Evolutionary conservation across 2,113 vertebrate genomes (phyloP).

Genomic region (Pelmatolapia mariae): DNA sequence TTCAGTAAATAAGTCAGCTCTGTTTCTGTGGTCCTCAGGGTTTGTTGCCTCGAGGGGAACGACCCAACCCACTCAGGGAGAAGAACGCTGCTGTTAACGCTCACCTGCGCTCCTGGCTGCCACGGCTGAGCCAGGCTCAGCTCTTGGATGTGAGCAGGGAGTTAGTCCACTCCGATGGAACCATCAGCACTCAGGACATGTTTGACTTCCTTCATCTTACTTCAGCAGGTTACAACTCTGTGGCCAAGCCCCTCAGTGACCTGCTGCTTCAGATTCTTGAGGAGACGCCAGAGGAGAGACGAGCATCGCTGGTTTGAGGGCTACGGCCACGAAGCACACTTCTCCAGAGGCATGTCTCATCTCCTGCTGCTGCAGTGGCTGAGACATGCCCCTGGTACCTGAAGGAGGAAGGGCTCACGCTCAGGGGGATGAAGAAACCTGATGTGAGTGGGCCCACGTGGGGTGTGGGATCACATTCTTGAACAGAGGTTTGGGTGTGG

Average conservation of each 20-base stretch:
- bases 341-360: constrained; percentile 36
- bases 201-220: constrained; percentile 98
- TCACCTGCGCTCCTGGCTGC: constrained; percentile 80
- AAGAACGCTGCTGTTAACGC: constrained; percentile 89
- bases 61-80: constrained; percentile 89
- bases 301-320: constrained; percentile 85
- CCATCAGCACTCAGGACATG: constrained; percentile 91
- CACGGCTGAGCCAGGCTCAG: constrained; percentile 81
- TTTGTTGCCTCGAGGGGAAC: constrained; percentile 91
- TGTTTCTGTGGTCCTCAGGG: constrained; percentile 69
- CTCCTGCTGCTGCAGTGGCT: neutral
- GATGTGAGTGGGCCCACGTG: constrained; percentile 5
- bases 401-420: constrained; percentile 24
- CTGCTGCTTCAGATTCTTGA: constrained; percentile 97
- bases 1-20: neutral
- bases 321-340: neutral
- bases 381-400: constrained; percentile 39
- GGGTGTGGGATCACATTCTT: constrained; percentile 15
- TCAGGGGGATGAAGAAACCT: neutral
- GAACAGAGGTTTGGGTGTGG: neutral
- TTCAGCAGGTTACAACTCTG: constrained; percentile 79
- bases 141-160: constrained; percentile 83
- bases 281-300: constrained; percentile 91
- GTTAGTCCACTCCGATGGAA: constrained; percentile 92
- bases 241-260: constrained; percentile 91